A percentile compares a stretch with the other conserved stretches of the same genome.
Conservation (phyloP, 1,140 invertebrate genomes). For the Drosophila funebris region DNA sequence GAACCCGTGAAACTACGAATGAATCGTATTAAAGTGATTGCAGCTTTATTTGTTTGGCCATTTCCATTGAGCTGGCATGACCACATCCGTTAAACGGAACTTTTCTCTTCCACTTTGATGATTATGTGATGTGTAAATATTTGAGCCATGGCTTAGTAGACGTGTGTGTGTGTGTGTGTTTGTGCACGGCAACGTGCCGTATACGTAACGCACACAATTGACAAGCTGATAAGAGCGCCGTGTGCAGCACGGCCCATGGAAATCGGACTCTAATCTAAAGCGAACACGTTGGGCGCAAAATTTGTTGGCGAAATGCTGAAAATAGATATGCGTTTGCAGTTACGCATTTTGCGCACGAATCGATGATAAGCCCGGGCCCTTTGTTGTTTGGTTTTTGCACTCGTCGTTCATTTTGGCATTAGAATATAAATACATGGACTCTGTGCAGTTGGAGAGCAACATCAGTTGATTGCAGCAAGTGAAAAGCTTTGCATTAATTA, state of each 20-base stretch:
- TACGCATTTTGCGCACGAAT: constrained; percentile 60
- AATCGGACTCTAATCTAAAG: neutral
- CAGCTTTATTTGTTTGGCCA: constrained; percentile 17
- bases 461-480: constrained; percentile 47
- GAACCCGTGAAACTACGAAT: too few species aligned
- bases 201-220: constrained; percentile 36
- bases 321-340: constrained; percentile 28
- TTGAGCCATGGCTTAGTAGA: constrained; percentile 10
- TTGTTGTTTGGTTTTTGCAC: constrained; percentile 59
- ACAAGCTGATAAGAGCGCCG: constrained; percentile 51
- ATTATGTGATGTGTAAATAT: constrained; percentile 26
- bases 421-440: constrained; percentile 32
- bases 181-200: constrained; percentile 1
- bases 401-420: constrained; percentile 11
- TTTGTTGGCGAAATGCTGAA: constrained; percentile 24
- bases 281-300: constrained; percentile 45
- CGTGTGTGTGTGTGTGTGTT: neutral
- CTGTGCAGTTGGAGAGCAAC: constrained; percentile 14
- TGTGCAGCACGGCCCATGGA: constrained; percentile 41
- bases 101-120: neutral
- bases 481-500: constrained; percentile 19
- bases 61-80: constrained; percentile 2
- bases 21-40: constrained; percentile 23
- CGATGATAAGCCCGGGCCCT: constrained; percentile 41
- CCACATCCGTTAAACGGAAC: neutral